Evolutionary conservation across 1,140 invertebrate species (phyloP), one percentile per base, ranked within the genome.

Genomic region (Nylanderia fulva): DNA sequence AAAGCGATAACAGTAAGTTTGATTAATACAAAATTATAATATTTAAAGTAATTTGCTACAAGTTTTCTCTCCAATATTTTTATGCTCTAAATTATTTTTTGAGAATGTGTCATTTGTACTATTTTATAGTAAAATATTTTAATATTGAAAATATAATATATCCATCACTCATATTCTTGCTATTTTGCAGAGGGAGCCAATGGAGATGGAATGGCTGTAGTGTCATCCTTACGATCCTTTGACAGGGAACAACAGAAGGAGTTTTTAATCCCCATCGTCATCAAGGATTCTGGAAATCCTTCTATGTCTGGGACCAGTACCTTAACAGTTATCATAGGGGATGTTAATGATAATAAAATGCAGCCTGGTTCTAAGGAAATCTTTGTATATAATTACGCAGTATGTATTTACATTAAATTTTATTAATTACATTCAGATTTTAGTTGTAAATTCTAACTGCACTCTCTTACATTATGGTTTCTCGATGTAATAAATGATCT

Each of bases 311-410:
- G 98, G 82, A 99, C 98, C 2, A 99, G 98, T 88, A 99, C 98
- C 0, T 93, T 99, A 6, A 99, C 98, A 0, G 98, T 99, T 8
- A 98, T 99, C 27, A 99, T 99, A 90, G 98, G 99, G 27, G 98
- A 99, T 92, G 97, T 98, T 1, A 99, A 99, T 93, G 99, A 99
- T 92, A 99, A 99, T 94, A 98, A 98, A 95, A 99, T 99, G 98
- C 97, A 98, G 92, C 98, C 98, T 0, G 99, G 99, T 0, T 97
- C 97, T 1, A 99, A 99, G 95, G 98, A 99, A 84, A 99, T 99
- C 87, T 98, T 99, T 93, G 98, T 99, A 0, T 99, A 99, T 94
- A 99, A 99, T 94, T 99, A 99, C 85, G 96, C 96, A 95, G 97
- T 96, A 94, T 92, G 93, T 92, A 69, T 68, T 84, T 24, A 39